Percentiles rank a stretch among this genome's conserved stretches.
phyloP scores from a whole-genome alignment of 2,797 vertebrate species.

The Tauraco hartlaubi region DNA sequence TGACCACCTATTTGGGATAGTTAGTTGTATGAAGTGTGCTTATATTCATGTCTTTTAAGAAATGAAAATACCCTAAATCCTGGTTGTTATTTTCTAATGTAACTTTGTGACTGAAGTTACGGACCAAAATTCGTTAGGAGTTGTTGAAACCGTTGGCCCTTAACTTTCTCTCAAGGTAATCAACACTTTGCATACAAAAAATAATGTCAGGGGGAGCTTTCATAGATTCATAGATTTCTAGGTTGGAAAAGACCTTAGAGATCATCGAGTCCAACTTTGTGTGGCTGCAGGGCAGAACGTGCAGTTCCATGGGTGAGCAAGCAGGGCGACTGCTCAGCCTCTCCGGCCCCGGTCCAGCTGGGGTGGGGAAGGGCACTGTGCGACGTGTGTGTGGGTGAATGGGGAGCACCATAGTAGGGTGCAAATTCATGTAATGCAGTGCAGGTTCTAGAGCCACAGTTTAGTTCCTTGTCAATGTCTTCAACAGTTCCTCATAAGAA shows the following conservation, averaged over 20 bases:
- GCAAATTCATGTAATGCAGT: fast-evolving
- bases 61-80: background rate
- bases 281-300: background rate
- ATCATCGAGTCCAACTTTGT: no score
- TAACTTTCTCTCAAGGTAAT: background rate
- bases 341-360: background rate
- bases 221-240: no score
- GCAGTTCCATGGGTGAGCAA: background rate
- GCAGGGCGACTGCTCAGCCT: background rate
- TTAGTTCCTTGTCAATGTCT: background rate
- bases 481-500: fast-evolving
- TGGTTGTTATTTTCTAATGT: background rate
- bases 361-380: fast-evolving
- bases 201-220: background rate
- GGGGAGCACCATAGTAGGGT: fast-evolving
- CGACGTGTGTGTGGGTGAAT: fast-evolving
- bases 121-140: background rate
- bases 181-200: background rate
- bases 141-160: background rate
- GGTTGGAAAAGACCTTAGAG: no score
- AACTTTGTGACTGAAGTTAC: background rate
- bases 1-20: fast-evolving
- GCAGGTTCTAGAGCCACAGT: background rate
- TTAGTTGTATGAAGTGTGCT: background rate
- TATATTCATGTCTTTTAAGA: background rate